Percentiles rank a stretch among this genome's conserved stretches.
Evolutionary conservation across 2,797 vertebrate species (phyloP).

Genomic region (Aphelocoma californica): DNA sequence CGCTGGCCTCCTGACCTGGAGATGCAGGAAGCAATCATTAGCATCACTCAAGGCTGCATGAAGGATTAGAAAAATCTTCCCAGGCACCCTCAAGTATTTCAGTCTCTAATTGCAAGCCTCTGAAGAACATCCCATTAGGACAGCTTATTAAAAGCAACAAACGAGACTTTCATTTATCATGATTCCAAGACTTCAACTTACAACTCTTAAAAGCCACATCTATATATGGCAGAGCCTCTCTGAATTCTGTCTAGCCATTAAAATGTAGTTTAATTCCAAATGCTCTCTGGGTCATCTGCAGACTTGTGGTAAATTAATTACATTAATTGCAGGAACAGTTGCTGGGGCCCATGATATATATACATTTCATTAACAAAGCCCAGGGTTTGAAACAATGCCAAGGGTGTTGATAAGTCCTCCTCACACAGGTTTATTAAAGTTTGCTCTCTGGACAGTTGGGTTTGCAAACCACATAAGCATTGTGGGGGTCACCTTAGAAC

Average conservation of each 20-base stretch:
- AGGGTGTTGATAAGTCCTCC: conserved; percentile 3
- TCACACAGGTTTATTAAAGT: conserved; percentile 1
- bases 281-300: neutral
- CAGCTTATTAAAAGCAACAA: conserved; percentile 60
- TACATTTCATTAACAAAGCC: conserved; percentile 31
- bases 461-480: neutral
- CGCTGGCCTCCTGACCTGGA: neutral
- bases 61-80: conserved; percentile 17
- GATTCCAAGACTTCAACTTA: conserved; percentile 7
- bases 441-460: neutral
- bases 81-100: conserved; percentile 5
- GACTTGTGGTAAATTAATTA: conserved; percentile 37
- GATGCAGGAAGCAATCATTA: neutral
- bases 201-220: neutral
- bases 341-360: neutral
- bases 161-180: neutral
- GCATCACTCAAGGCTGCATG: neutral
- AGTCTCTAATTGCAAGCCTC: conserved; percentile 32
- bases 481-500: neutral
- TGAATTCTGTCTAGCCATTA: neutral
- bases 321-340: conserved; percentile 8
- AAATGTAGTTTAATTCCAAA: neutral
- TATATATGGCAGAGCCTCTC: neutral
- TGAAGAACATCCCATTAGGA: conserved; percentile 34
- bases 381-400: conserved; percentile 21